Conservation (phyloP, 2,888 invertebrate genomes). For the Trypoxylon attenuatum region DNA sequence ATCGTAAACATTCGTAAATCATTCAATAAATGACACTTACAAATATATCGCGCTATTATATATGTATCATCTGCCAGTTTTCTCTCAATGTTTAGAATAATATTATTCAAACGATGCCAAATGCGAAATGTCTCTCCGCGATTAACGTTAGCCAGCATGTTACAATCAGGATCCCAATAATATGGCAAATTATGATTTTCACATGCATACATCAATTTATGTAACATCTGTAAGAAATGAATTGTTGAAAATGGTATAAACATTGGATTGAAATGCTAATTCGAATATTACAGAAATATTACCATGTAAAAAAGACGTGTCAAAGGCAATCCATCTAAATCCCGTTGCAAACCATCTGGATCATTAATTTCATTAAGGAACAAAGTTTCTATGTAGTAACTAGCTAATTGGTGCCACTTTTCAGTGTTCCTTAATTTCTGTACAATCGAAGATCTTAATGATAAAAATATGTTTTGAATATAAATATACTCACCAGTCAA, state of each 20-base stretch:
- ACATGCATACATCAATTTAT: slow-evolving; percentile 70
- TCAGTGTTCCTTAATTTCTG: slow-evolving; percentile 76
- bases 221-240: slow-evolving; percentile 71
- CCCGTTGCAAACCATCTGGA: neutral
- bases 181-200: slow-evolving; percentile 69
- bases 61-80: slow-evolving; percentile 52
- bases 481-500: neutral
- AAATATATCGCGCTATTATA: slow-evolving; percentile 60
- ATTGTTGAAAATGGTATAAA: neutral
- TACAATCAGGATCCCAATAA: slow-evolving; percentile 76
- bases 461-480: neutral
- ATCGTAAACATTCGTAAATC: too few relatives aligned
- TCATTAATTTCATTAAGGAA: slow-evolving; percentile 72
- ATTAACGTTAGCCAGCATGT: slow-evolving; percentile 70
- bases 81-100: slow-evolving; percentile 44
- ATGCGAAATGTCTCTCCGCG: slow-evolving; percentile 12
- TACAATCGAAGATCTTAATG: slow-evolving; percentile 41
- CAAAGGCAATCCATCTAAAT: slow-evolving; percentile 23
- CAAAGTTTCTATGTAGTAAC: slow-evolving; percentile 78
- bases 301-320: slow-evolving; percentile 54
- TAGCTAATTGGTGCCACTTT: slow-evolving; percentile 75
- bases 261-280: neutral
- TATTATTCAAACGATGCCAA: slow-evolving; percentile 29
- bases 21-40: slow-evolving; percentile 69
- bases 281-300: slow-evolving; percentile 21